Base-by-base conservation (phyloP, 2,113 vertebrate genomes). In the Oncorhynchus tshawytscha region DNA sequence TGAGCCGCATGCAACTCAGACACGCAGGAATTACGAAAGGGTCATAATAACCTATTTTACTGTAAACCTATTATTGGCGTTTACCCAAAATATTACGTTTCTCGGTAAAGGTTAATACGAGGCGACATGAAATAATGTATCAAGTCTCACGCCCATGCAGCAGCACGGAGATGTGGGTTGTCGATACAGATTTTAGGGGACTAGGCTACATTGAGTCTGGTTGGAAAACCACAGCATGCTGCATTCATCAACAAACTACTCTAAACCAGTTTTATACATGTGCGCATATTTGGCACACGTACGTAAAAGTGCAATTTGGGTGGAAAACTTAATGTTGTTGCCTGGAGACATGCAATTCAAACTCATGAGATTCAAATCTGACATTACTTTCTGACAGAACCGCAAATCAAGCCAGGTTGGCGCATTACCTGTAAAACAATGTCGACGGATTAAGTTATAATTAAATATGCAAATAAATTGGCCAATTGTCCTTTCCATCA, bases 241-340 rank as follows among this genome's bases (percentile, higher is more conserved):
- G 39, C 9, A 45, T 45, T 45, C 39, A 12, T 45, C 8, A 45
- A 45, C 9, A 18, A 54, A 6, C 51, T 54, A 54, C 24, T 62
- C 18, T 22, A 24, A 62, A 22, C 16, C 5, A 62, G 6, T 62
- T 7, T 1, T 7, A 11, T 62, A 62, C 20, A 6, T 60, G 8
- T 8, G 4, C n/a, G 59, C 59, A 13, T 62, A 1, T 81, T 75
- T 81, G 65, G 78, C 71, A 29, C 70, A n/a, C 25, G 68, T 77
- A 85, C 82, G 82, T 85, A 78, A 84, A 88, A 70, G 67, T 65
- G 67, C 70, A 67, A 25, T 13, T 20, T 45, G 25, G 54, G 1
- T 1, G 7, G 22, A n/a, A 67, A 25, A 71, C 51, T 74, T 20
- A 24, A 62, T 9, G n/a, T 62, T 62, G n/a, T 12, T 45, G 39